Percentiles rank a stretch among this genome's conserved stretches.
Evolutionary conservation across 2,888 invertebrate genomes (phyloP).

Genomic region (Luffia ferchaultella): DNA sequence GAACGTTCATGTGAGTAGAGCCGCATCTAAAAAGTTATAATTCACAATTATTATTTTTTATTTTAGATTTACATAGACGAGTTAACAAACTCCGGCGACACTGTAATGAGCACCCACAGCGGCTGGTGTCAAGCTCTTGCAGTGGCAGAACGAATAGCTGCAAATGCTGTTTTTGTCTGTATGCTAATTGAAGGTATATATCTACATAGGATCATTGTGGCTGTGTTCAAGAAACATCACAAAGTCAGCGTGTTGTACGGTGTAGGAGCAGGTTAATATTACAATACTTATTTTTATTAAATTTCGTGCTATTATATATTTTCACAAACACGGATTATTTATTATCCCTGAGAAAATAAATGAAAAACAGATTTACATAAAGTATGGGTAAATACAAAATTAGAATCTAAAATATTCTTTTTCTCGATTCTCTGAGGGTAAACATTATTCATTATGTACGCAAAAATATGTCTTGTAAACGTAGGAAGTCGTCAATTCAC

Average conservation of each 20-base stretch:
- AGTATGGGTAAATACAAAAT: too few relatives aligned
- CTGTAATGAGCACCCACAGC: slow-evolving; percentile 57
- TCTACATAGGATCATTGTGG: slow-evolving; percentile 72
- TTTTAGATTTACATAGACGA: slow-evolving; percentile 66
- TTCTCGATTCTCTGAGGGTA: too few relatives aligned
- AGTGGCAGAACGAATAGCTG: slow-evolving; percentile 58
- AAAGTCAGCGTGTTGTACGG: slow-evolving; percentile 52
- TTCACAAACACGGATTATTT: too few relatives aligned
- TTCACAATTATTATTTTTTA: too few relatives aligned
- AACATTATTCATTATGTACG: background rate
- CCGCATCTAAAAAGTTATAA: too few relatives aligned
- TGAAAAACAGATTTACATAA: too few relatives aligned
- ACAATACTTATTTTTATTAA: background rate
- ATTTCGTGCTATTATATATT: background rate
- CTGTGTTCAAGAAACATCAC: slow-evolving; percentile 67
- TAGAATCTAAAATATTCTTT: too few relatives aligned
- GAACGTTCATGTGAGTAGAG: too few relatives aligned
- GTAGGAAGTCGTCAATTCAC: too few relatives aligned
- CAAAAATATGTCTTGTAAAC: background rate
- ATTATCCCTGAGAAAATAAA: too few relatives aligned
- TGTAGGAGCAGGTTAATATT: slow-evolving; percentile 48
- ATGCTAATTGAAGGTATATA: slow-evolving; percentile 74
- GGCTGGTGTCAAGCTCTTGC: slow-evolving; percentile 62
- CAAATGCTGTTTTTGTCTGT: slow-evolving; percentile 71
- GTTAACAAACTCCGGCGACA: slow-evolving; percentile 44